Base-by-base conservation (phyloP, 2,113 vertebrate species). In the Proteles cristata region DNA sequence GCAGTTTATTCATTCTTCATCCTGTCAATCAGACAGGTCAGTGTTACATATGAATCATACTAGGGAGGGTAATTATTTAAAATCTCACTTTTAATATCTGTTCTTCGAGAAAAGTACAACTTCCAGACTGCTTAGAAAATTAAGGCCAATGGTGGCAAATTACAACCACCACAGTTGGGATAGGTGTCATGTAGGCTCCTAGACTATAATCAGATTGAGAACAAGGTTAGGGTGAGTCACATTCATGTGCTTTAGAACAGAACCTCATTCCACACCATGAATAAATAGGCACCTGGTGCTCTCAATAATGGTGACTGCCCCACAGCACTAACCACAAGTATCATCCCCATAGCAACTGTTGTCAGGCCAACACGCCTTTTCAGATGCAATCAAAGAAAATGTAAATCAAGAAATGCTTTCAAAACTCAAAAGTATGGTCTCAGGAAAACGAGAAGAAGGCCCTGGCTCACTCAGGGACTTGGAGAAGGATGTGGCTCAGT, bases 341-440 rank as follows among this genome's bases (percentile, higher is more conserved):
- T 71, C 43, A 89, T 93, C 94, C 33, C 94, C 96, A 97, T 55
- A 89, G 96, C 63, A 97, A 89, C 79, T 53, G 86, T 11, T 77
- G 71, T 90, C 93, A 73, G 31, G 12, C 7, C 71, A 94, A 95
- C 35, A 39, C 58, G 33, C 19, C 55, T 89, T 79, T 90, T 94
- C 25, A 74, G 74, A 55, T 45, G 25, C 86, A 97, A 93, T 8
- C 53, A 92, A 63, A 94, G 84, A 55, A 86, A 71, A 84, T 61
- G 73, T 33, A 61, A 98, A 76, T 35, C 76, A 90, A 86, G 94
- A 74, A 25, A 90, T 11, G 11, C 39, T 97, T 80, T 96, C 74
- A 84, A 19, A 68, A 81, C 21, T 94, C 68, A 79, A 97, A 97
- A 93, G 79, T 77, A 82, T 19, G n/a, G 33, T 85, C 58, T 82